phyloP scores from a whole-genome alignment of 2,797 vertebrate species.

The Melanogrammus aeglefinus region DNA sequence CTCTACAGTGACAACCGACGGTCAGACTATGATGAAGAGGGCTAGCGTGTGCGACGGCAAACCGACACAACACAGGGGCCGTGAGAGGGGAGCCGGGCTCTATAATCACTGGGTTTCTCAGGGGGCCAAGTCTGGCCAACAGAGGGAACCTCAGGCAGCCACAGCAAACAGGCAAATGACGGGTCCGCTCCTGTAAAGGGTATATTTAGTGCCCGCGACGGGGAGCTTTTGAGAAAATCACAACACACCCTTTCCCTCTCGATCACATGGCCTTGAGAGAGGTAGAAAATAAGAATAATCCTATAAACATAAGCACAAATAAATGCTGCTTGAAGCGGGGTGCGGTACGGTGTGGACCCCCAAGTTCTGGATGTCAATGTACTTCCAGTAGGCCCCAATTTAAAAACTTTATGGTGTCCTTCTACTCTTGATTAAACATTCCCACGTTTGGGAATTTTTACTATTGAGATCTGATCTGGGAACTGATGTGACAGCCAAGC shows the following conservation, averaged over 20 bases:
- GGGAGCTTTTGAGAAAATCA: conserved; percentile 71
- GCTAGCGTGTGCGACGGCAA: conserved; percentile 61
- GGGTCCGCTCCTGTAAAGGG: conserved; percentile 75
- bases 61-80: conserved; percentile 56
- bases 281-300: conserved; percentile 59
- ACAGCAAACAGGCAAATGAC: conserved; percentile 79
- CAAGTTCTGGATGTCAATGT: conserved; percentile 32
- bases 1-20: conserved; percentile 47
- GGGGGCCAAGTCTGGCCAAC: conserved; percentile 66
- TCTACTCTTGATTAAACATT: conserved; percentile 53
- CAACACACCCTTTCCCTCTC: conserved; percentile 49
- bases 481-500: not conserved
- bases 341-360: conserved; percentile 45
- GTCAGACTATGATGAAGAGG: conserved; percentile 46
- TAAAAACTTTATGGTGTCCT: conserved; percentile 55
- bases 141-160: conserved; percentile 71
- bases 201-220: conserved; percentile 76
- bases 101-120: conserved; percentile 70
- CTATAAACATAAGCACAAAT: conserved; percentile 57
- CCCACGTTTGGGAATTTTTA: conserved; percentile 37
- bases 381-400: conserved; percentile 50
- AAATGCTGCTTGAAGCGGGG: conserved; percentile 45
- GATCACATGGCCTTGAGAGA: conserved; percentile 60
- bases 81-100: conserved; percentile 68
- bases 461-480: conserved; percentile 46